Conservation (phyloP, 2,888 invertebrate species). For the Bombyx huttoni region DNA sequence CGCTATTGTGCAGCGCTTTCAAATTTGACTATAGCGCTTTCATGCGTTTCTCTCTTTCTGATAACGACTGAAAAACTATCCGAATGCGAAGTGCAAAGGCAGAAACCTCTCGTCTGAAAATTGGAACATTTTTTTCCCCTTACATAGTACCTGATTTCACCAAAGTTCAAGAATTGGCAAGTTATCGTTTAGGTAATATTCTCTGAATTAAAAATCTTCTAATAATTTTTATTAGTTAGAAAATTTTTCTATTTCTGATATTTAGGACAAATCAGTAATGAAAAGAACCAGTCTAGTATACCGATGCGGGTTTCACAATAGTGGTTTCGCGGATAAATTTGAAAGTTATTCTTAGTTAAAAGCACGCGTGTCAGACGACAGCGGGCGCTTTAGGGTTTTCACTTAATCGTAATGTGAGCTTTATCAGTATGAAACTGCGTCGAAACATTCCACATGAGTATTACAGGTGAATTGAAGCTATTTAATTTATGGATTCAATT, state of each 20-base stretch:
- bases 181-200: no score
- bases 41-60: slow-evolving; percentile 59
- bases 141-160: no score
- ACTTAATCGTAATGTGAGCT: slow-evolving; percentile 25
- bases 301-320: background rate
- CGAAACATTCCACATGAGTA: no score
- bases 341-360: slow-evolving; percentile 22
- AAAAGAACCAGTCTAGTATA: background rate
- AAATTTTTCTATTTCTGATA: no score
- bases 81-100: slow-evolving; percentile 50
- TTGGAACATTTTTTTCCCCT: background rate
- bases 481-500: no score
- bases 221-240: no score
- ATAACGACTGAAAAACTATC: slow-evolving; percentile 62
- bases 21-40: slow-evolving; percentile 68
- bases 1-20: slow-evolving; percentile 72
- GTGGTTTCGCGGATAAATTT: slow-evolving; percentile 12
- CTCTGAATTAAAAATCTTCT: no score
- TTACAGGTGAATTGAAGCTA: no score
- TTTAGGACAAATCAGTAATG: background rate
- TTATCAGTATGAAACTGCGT: no score
- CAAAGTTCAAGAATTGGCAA: no score
- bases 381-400: slow-evolving; percentile 44
- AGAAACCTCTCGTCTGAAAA: slow-evolving; percentile 25
- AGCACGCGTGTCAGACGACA: slow-evolving; percentile 33